Conservation (phyloP, 2,797 vertebrate species). For the Pseudocheirus occidentalis region DNA sequence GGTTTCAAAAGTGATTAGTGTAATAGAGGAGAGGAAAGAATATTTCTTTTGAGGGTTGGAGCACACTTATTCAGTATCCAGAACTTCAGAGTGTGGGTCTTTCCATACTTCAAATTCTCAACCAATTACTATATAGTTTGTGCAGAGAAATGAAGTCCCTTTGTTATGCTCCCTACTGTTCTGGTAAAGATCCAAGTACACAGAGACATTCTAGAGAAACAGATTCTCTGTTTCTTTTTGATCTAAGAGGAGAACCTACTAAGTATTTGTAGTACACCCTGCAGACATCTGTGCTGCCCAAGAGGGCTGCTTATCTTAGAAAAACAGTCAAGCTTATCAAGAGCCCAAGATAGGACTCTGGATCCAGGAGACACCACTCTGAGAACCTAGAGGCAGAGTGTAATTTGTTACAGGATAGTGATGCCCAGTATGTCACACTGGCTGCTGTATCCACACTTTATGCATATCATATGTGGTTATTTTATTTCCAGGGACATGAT, state of each 20-base stretch:
- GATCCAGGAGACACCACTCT: background rate
- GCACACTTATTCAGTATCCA: background rate
- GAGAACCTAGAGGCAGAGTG: background rate
- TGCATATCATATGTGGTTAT: background rate
- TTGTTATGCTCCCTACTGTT: slow-evolving; percentile 8
- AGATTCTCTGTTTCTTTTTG: background rate
- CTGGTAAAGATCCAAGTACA: slow-evolving; percentile 41
- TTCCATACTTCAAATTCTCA: slow-evolving; percentile 13
- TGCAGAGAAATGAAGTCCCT: slow-evolving; percentile 26
- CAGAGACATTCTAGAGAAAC: slow-evolving; percentile 37
- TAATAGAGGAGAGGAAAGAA: background rate
- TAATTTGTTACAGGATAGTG: background rate
- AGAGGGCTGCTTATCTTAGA: background rate
- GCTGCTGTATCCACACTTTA: background rate
- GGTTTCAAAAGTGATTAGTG: slow-evolving; percentile 19
- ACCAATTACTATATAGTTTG: slow-evolving; percentile 20
- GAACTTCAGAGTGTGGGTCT: background rate
- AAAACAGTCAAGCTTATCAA: background rate
- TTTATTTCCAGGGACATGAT: background rate
- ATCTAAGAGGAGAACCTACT: slow-evolving; percentile 1
- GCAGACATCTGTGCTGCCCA: background rate
- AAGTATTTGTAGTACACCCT: background rate
- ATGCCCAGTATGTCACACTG: background rate
- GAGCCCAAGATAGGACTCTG: background rate
- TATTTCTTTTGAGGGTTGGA: background rate